Percentiles rank a stretch among this genome's conserved stretches.
These are phyloP conservation scores for Myiozetetes cayanensis DNA, from an alignment of 2,113 vertebrate species.

Conservation along the genomic window DNA sequence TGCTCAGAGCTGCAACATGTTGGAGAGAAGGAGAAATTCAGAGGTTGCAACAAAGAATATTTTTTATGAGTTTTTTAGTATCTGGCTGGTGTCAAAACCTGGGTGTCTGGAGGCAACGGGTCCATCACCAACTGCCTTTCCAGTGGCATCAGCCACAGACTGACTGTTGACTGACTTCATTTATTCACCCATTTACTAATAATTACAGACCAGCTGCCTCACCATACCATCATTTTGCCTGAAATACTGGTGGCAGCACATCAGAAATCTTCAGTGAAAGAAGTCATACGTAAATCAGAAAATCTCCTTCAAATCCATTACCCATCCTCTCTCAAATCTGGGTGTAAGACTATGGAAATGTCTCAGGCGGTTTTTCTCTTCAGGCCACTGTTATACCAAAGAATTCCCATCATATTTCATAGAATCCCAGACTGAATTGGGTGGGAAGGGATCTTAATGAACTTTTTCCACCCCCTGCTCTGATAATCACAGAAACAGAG, in stretches of 20 bases:
- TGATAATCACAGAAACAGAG: not conserved
- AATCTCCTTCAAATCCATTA: not conserved
- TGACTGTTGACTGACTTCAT: not conserved
- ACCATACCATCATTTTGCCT: not conserved
- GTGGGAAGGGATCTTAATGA: not conserved
- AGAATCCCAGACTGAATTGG: not conserved
- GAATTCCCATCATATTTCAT: not conserved
- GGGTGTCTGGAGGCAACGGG: rapidly evolving
- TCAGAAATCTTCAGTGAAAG: not conserved
- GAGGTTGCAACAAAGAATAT: not conserved
- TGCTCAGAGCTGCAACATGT: rapidly evolving
- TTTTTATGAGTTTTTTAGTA: not conserved
- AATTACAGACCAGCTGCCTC: not conserved
- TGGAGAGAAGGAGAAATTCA: not conserved
- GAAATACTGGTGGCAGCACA: not conserved
- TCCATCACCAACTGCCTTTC: not conserved
- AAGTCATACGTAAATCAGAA: not conserved
- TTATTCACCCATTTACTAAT: not conserved
- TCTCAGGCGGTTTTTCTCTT: not conserved
- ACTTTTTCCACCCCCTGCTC: not conserved
- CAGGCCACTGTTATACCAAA: not conserved
- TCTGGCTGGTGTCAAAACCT: not conserved
- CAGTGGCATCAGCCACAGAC: not conserved
- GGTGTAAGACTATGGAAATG: not conserved
- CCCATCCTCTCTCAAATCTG: not conserved